These are phyloP conservation scores for Macrobrachium nipponense DNA, from an alignment of 1,140 invertebrate genomes.

Conservation along the genomic window DNA sequence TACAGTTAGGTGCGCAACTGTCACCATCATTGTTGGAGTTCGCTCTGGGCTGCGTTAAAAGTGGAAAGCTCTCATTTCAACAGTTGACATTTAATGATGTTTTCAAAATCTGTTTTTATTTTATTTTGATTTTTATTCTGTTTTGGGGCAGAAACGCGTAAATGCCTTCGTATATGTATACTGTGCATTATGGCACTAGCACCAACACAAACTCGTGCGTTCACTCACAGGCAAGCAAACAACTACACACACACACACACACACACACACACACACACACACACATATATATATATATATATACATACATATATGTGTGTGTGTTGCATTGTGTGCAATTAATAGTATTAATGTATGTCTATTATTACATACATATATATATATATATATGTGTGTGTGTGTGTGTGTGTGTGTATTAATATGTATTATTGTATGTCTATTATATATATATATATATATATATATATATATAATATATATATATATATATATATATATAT, in stretches of 20 bases:
- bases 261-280: neutral
- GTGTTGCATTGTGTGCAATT: too few species aligned
- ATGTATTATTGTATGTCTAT: too few species aligned
- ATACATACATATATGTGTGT: constrained; percentile 8
- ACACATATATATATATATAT: neutral
- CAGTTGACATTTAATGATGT: too few species aligned
- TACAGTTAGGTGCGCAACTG: too few species aligned
- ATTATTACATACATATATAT: too few species aligned
- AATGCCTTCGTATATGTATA: neutral
- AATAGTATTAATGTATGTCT: too few species aligned
- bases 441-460: neutral
- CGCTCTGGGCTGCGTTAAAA: too few species aligned
- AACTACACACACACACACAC: neutral
- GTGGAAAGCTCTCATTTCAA: too few species aligned
- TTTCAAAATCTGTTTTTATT: too few species aligned
- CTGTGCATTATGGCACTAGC: neutral
- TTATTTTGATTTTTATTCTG: neutral
- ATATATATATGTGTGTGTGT: too few species aligned
- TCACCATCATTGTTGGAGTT: too few species aligned
- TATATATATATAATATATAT: neutral
- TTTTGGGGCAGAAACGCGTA: neutral
- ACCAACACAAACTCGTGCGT: neutral
- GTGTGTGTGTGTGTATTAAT: too few species aligned
- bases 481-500: constrained; percentile 24
- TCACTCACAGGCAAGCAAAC: neutral